phyloP scores from a whole-genome alignment of 2,113 vertebrate species.

The Tragelaphus scriptus region DNA sequence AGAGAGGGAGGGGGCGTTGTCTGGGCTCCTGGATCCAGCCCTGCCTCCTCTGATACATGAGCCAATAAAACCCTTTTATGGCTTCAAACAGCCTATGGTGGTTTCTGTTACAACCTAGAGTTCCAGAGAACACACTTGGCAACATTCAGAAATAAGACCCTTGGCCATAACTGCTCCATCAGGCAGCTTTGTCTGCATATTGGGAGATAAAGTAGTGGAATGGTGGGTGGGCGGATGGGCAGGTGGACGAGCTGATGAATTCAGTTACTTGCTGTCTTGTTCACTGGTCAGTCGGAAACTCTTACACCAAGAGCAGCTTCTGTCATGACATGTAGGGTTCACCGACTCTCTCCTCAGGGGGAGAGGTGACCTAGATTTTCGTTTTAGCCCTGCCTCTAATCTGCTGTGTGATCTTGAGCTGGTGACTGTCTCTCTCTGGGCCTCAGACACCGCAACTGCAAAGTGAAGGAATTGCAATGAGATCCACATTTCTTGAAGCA shows the following conservation, averaged over 20 bases:
- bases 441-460: neutral
- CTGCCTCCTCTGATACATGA: neutral
- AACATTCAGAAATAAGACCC: neutral
- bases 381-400: neutral
- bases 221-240: neutral
- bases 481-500: neutral
- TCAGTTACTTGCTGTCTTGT: neutral
- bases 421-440: neutral
- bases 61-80: neutral
- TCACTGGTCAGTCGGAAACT: neutral
- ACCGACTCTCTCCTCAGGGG: neutral
- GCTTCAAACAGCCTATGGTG: neutral
- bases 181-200: neutral
- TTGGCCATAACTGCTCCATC: neutral
- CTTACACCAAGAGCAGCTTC: neutral
- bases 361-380: neutral
- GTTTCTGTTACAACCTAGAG: neutral
- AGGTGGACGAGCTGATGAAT: rapidly evolving
- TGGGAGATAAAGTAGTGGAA: neutral
- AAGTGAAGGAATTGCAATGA: neutral
- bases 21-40: neutral
- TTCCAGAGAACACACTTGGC: neutral
- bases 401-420: neutral
- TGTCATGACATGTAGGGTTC: neutral
- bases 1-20: neutral